These are phyloP conservation scores for Cheilosia soror DNA, from an alignment of 2,888 invertebrate species.

Conservation along the genomic window DNA sequence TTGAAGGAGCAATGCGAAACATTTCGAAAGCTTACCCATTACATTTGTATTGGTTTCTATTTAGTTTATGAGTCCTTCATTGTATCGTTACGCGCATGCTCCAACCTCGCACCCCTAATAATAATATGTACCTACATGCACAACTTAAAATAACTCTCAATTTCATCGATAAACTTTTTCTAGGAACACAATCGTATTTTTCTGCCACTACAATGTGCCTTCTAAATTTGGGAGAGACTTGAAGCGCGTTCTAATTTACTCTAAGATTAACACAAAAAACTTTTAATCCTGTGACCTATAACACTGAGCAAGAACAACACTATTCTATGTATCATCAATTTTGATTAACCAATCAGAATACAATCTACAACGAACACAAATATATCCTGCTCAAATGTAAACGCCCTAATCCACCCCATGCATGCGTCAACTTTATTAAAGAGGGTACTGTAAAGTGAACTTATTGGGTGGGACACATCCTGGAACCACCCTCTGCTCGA, in stretches of 20 bases:
- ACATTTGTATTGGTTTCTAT: slow-evolving; percentile 50
- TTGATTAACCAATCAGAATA: slow-evolving; percentile 63
- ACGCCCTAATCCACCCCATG: slow-evolving; percentile 72
- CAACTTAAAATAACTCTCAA: slow-evolving; percentile 72
- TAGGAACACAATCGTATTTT: slow-evolving; percentile 59
- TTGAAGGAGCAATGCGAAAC: slow-evolving; percentile 28
- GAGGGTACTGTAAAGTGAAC: slow-evolving; percentile 21
- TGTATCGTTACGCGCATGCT: slow-evolving; percentile 49
- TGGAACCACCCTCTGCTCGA: slow-evolving; percentile 61
- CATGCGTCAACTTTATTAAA: slow-evolving; percentile 61
- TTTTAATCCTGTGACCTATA: slow-evolving; percentile 75
- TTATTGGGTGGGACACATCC: slow-evolving; percentile 57
- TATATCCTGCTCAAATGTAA: slow-evolving; percentile 13
- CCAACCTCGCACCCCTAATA: slow-evolving; percentile 49
- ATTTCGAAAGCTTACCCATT: slow-evolving; percentile 55
- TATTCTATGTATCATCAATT: slow-evolving; percentile 54
- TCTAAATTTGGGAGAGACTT: slow-evolving; percentile 65
- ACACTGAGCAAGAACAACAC: slow-evolving; percentile 69
- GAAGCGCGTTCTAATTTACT: slow-evolving; percentile 73
- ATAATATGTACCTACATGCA: slow-evolving; percentile 36
- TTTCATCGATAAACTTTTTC: slow-evolving; percentile 72
- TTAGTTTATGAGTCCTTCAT: slow-evolving; percentile 10
- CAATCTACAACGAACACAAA: slow-evolving; percentile 46
- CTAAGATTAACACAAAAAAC: slow-evolving; percentile 70
- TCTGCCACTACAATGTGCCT: slow-evolving; percentile 53